Base-by-base conservation (phyloP, 2,797 vertebrate species). In the Neosalanx taihuensis region DNA sequence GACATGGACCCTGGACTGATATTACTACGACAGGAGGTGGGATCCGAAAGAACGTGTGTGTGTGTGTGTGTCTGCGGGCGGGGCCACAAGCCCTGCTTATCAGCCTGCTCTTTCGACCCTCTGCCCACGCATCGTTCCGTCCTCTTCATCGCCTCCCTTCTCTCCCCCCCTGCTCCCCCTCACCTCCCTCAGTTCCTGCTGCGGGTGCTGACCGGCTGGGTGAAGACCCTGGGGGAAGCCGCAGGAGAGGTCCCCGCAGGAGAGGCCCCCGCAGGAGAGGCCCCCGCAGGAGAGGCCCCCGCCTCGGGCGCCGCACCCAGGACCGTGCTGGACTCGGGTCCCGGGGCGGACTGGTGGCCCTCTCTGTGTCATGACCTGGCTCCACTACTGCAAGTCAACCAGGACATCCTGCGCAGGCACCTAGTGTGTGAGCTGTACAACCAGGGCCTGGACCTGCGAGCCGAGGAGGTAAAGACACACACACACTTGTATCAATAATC, bases 371-470 rank as follows among this genome's bases (percentile, higher is more conserved):
- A 91, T 18, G 96, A 97, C 73, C 81, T 99, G 78, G 94, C 93
- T 64, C 90, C 92, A 23, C 91, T 94, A 80, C 95, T 99, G 74
- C 97, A 98, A 79, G 90, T 99, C 61, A 94, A 89, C 41, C 93
- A 94, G 1, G 98, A 99, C 82, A 85, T 94, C 31, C 84, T 99
- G 59, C 89, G 82, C 65, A 91, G 96, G 72, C 96, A 99, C 84
- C 93, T 98, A 0, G 95, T 98, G 53, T 95, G 94, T 66, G 96
- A 99, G 75, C 94, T 99, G 2, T 99, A 98, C 81, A 98, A 87
- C 89, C 92, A 97, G 0, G 97, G 96, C 12, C 91, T 94, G 71
- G 98, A 99, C 90, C 92, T 84, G 41, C 84, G 95, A 0, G 97
- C 93, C 1, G 96, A 98, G 76, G 95, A 98, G 95, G 98, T 98